These are phyloP conservation scores for Melanophora roralis DNA, from an alignment of 2,888 invertebrate species.

Conservation along the genomic window DNA sequence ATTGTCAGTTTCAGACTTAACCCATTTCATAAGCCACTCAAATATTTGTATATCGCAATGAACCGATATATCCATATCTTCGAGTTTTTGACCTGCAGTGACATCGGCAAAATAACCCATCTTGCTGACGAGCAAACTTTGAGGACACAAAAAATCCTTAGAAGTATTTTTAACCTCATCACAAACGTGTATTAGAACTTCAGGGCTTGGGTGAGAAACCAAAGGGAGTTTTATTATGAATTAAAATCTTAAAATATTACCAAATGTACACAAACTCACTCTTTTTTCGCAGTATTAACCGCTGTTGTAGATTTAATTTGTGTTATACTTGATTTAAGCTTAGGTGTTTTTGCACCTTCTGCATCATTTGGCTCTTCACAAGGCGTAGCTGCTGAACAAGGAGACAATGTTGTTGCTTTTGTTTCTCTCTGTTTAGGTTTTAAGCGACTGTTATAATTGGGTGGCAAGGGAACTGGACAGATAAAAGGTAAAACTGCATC, in stretches of 20 bases:
- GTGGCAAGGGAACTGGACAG: constrained; percentile 74
- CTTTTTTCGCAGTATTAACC: constrained; percentile 64
- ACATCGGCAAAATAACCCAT: constrained; percentile 98
- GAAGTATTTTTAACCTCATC: constrained; percentile 94
- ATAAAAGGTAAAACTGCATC: constrained; percentile 90
- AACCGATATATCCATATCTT: constrained; percentile 97
- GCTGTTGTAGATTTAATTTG: constrained; percentile 52
- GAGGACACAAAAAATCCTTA: constrained; percentile 92
- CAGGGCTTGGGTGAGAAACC: constrained; percentile 79
- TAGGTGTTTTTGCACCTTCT: constrained; percentile 6
- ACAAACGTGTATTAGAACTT: constrained; percentile 95
- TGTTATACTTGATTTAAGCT: constrained; percentile 7
- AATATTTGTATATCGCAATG: constrained; percentile 97
- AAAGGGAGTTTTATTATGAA: not conserved
- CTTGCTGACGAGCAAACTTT: constrained; percentile 89
- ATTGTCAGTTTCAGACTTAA: constrained; percentile 80
- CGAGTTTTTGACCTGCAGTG: constrained; percentile 87
- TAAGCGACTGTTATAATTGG: constrained; percentile 47
- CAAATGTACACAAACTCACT: too few species aligned
- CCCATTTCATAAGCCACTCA: constrained; percentile 97
- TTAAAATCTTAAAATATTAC: not conserved
- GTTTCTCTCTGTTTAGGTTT: constrained; percentile 49
- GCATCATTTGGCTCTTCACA: constrained; percentile 25
- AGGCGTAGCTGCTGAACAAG: not conserved
- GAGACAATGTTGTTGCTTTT: not conserved